Conservation (phyloP, 2,888 invertebrate genomes). For the Lumbricus terrestris region DNA sequence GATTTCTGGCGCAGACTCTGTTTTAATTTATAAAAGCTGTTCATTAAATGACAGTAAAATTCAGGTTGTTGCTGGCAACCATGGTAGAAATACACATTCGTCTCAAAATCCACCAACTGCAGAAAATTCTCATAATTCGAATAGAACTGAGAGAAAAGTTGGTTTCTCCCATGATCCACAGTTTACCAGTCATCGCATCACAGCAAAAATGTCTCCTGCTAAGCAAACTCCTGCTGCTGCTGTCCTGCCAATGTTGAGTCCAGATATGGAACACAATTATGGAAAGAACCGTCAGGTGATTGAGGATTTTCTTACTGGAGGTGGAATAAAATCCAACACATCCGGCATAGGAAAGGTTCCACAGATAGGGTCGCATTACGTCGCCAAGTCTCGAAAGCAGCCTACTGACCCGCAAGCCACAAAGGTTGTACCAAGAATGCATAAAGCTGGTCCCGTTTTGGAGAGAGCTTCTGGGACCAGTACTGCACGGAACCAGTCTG, state of each 20-base stretch:
- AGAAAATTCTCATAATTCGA: background rate
- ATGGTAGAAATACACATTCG: background rate
- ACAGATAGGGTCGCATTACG: background rate
- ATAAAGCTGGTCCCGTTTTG: background rate
- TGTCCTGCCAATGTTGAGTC: background rate
- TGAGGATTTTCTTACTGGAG: background rate
- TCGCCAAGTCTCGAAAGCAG: background rate
- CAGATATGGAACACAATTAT: background rate
- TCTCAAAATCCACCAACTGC: background rate
- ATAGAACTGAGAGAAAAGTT: background rate
- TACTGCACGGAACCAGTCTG: background rate
- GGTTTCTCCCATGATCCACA: background rate
- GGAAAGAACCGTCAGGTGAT: background rate
- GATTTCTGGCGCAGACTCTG: background rate
- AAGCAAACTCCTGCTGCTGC: background rate
- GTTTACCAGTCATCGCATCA: background rate
- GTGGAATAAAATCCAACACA: background rate
- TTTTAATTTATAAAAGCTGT: background rate
- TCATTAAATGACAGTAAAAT: background rate
- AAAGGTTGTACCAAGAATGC: background rate
- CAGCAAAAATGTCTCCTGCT: background rate
- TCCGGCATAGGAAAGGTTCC: background rate
- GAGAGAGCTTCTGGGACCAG: background rate
- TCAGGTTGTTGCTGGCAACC: background rate
- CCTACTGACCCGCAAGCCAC: background rate